Conservation (phyloP, 2,113 vertebrate genomes). For the Siphamia tubifer region DNA sequence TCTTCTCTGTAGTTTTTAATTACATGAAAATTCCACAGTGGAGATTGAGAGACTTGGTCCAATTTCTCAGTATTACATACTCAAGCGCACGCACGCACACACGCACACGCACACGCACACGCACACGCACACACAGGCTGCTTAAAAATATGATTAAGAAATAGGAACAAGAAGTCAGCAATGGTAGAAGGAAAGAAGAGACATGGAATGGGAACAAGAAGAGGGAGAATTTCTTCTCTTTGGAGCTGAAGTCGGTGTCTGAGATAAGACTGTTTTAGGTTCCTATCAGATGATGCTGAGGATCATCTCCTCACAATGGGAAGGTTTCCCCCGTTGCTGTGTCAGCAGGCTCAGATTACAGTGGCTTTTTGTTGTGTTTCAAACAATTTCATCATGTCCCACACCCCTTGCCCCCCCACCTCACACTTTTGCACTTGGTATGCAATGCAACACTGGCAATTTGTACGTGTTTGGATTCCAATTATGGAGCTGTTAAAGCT, state of each 20-base stretch:
- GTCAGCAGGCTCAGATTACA: slow-evolving; percentile 77
- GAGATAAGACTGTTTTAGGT: slow-evolving; percentile 66
- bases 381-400: slow-evolving; percentile 84
- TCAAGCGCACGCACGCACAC: too few species aligned
- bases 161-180: slow-evolving; percentile 7
- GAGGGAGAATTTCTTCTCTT: slow-evolving; percentile 37
- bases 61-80: slow-evolving; percentile 32
- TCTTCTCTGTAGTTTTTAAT: slow-evolving; percentile 67
- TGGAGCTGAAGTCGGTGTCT: slow-evolving; percentile 51
- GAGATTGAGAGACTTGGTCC: slow-evolving; percentile 38
- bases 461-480: slow-evolving; percentile 82
- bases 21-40: slow-evolving; percentile 60
- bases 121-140: too few species aligned
- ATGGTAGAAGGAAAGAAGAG: neutral
- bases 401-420: neutral
- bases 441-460: slow-evolving; percentile 78
- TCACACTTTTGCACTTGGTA: slow-evolving; percentile 69
- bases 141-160: slow-evolving; percentile 46
- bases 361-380: slow-evolving; percentile 80
- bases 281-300: slow-evolving; percentile 74
- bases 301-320: slow-evolving; percentile 68
- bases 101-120: too few species aligned
- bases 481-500: slow-evolving; percentile 81
- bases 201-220: neutral
- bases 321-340: slow-evolving; percentile 70